A percentile compares a stretch with the other conserved stretches of the same genome.
Conservation (phyloP, 1,140 invertebrate genomes). For the Drosophila insularis region DNA sequence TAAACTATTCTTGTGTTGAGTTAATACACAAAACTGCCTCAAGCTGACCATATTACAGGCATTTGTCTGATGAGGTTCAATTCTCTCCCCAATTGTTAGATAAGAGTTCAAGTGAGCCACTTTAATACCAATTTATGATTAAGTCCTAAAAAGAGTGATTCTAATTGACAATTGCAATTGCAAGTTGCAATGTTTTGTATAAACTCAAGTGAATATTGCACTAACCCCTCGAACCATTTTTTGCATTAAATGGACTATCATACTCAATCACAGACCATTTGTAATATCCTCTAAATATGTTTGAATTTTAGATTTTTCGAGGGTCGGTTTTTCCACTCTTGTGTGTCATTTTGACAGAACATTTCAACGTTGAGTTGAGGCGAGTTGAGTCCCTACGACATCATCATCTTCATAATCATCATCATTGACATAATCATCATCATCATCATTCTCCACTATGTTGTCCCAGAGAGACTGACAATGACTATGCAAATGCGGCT, state of each 20-base stretch:
- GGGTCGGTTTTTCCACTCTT: conserved; percentile 7
- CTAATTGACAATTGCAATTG: no score
- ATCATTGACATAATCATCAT: background rate
- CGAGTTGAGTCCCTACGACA: background rate
- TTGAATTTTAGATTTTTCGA: conserved; percentile 35
- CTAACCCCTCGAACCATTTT: background rate
- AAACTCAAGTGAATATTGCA: no score
- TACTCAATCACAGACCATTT: conserved; percentile 39
- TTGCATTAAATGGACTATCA: conserved; percentile 31
- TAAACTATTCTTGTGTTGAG: no score
- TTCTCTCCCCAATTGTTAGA: no score
- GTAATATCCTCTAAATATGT: conserved; percentile 40
- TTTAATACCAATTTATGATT: no score
- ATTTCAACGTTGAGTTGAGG: conserved; percentile 41
- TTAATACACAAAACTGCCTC: no score
- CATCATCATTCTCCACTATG: conserved; percentile 5
- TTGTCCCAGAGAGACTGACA: conserved; percentile 27
- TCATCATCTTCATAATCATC: conserved; percentile 3
- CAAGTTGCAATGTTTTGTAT: no score
- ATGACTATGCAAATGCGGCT: conserved; percentile 70
- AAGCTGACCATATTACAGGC: no score
- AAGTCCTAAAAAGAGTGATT: no score
- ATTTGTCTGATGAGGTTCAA: no score
- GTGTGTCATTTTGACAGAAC: conserved; percentile 53
- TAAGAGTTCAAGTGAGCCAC: no score